Conservation (phyloP, 2,113 vertebrate genomes). For the Phyllostomus hastatus region DNA sequence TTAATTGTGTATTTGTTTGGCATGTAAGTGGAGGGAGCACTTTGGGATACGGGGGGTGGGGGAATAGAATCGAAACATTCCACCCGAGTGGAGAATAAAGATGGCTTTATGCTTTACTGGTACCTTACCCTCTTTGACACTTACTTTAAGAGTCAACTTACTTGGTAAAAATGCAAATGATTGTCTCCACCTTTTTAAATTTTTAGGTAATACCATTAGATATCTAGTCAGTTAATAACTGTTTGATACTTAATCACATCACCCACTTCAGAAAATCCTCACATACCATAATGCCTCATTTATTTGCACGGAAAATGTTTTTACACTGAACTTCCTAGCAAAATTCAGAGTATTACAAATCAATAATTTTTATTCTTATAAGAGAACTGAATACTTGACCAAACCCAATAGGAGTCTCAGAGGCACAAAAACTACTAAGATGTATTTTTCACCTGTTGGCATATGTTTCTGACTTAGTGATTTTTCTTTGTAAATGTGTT, state of each 20-base stretch:
- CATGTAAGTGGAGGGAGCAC: neutral
- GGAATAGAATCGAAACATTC: neutral
- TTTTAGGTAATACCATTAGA: neutral
- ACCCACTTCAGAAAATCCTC: neutral
- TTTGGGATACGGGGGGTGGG: fast-evolving
- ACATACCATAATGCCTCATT: neutral
- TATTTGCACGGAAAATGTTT: neutral
- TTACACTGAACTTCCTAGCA: neutral
- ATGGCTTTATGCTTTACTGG: neutral
- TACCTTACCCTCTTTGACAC: neutral
- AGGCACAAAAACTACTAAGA: neutral
- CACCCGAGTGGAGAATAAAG: neutral
- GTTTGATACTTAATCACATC: neutral
- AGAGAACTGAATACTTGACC: neutral
- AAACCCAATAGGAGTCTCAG: neutral
- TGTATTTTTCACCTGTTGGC: neutral
- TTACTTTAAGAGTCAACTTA: neutral
- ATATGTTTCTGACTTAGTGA: neutral
- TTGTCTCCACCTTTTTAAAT: neutral
- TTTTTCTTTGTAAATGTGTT: neutral
- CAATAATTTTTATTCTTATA: neutral
- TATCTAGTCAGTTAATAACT: neutral
- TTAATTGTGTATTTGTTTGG: neutral
- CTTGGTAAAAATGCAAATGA: neutral
- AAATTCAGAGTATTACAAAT: neutral